phyloP scores from a whole-genome alignment of 2,888 invertebrate species.

The Troides aeacus region DNA sequence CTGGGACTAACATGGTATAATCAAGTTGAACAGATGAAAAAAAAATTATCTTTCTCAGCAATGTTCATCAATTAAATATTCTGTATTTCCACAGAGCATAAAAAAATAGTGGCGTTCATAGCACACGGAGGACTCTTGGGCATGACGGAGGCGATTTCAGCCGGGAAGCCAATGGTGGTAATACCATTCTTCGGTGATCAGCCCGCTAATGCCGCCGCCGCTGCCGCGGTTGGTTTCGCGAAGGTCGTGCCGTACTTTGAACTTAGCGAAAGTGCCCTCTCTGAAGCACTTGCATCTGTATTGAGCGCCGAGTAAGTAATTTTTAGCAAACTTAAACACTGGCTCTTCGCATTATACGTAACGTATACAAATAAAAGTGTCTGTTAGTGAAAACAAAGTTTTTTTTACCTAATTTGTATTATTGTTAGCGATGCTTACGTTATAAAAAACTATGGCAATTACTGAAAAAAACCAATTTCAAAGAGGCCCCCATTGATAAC shows the following conservation, averaged over 20 bases:
- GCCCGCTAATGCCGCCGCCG: conserved; percentile 76
- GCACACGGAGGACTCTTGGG: conserved; percentile 82
- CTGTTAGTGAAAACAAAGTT: background rate
- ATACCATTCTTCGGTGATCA: conserved; percentile 84
- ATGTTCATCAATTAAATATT: background rate
- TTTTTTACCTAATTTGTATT: no score
- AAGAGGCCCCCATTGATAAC: no score
- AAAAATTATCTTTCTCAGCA: no score
- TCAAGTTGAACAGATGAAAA: no score
- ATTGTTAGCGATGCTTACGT: no score
- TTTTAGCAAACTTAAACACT: background rate
- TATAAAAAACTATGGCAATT: no score
- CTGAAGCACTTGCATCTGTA: conserved; percentile 70
- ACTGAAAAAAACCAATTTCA: background rate
- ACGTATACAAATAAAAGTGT: background rate
- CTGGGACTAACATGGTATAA: no score
- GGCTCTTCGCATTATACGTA: no score
- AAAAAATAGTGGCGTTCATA: conserved; percentile 81
- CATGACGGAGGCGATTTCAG: conserved; percentile 81
- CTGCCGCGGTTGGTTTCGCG: conserved; percentile 75
- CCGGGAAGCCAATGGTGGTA: conserved; percentile 81
- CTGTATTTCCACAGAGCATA: conserved; percentile 71
- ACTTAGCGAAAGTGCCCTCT: conserved; percentile 74
- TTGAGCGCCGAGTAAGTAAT: conserved; percentile 77
- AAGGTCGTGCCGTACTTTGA: conserved; percentile 70